Percentiles rank a stretch among this genome's conserved stretches.
Evolutionary conservation across 2,888 invertebrate species (phyloP).

Genomic region (Linnaemya vulpina): DNA sequence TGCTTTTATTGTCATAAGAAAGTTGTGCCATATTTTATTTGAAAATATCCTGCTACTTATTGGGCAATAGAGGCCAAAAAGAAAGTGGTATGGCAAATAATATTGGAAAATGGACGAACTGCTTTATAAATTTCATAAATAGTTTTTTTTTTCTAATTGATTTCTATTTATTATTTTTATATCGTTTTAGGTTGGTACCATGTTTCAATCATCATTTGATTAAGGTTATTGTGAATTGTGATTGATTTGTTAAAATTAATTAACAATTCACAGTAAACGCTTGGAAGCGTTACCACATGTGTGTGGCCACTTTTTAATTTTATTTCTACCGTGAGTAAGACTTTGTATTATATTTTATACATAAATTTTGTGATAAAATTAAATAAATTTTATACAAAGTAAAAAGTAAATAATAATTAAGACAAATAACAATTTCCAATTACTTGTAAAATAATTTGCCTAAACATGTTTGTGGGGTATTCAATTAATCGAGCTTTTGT

Average conservation of each 20-base stretch:
- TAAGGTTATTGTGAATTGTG: constrained; percentile 25
- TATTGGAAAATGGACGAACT: too few relatives aligned
- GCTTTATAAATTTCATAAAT: neutral
- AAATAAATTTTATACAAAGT: neutral
- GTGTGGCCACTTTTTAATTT: neutral
- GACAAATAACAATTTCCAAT: neutral
- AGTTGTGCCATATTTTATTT: too few relatives aligned
- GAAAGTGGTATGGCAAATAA: too few relatives aligned
- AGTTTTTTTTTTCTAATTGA: neutral
- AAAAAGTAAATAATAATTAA: neutral
- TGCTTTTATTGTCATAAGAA: too few relatives aligned
- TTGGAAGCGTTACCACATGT: constrained; percentile 1
- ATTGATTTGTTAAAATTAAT: neutral
- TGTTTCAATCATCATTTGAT: neutral
- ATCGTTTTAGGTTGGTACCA: constrained; percentile 44
- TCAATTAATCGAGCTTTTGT: too few relatives aligned
- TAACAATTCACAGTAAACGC: constrained; percentile 10
- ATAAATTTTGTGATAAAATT: neutral
- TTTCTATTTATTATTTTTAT: neutral
- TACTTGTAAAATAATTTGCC: too few relatives aligned
- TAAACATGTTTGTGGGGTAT: too few relatives aligned
- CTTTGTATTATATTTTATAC: neutral
- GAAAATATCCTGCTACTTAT: too few relatives aligned
- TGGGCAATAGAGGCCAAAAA: too few relatives aligned
- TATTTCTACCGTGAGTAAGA: constrained; percentile 11